These are phyloP conservation scores for Pyxicephalus adspersus DNA, from an alignment of 2,113 vertebrate species.

Conservation along the genomic window DNA sequence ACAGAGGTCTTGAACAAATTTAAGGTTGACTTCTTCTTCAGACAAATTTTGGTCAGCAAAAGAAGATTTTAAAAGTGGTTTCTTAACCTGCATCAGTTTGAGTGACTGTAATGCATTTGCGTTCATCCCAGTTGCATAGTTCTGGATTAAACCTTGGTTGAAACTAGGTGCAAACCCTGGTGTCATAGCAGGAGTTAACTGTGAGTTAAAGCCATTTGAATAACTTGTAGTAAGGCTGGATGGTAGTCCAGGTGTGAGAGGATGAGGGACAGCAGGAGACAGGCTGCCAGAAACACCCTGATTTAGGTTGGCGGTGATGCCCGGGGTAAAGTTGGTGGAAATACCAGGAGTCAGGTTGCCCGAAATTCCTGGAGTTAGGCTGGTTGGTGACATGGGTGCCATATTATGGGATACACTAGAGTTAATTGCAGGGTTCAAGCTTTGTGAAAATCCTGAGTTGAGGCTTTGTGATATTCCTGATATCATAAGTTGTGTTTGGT, in stretches of 20 bases:
- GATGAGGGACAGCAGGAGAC: constrained; percentile 13
- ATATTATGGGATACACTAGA: constrained; percentile 74
- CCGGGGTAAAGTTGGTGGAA: too few species aligned
- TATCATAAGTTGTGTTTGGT: constrained; percentile 96
- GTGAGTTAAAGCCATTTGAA: constrained; percentile 80
- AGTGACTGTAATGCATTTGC: constrained; percentile 79
- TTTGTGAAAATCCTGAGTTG: constrained; percentile 90
- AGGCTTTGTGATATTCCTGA: constrained; percentile 95
- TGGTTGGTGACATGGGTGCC: constrained; percentile 65
- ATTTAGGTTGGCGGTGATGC: not conserved
- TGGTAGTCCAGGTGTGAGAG: not conserved
- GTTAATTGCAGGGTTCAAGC: constrained; percentile 78
- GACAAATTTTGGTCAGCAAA: constrained; percentile 88
- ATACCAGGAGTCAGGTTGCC: constrained; percentile 3
- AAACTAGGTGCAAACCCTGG: constrained; percentile 76
- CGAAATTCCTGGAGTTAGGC: constrained; percentile 17
- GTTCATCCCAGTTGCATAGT: constrained; percentile 78
- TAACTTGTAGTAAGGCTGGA: constrained; percentile 74
- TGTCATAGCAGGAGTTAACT: constrained; percentile 74
- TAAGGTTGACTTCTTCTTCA: constrained; percentile 94
- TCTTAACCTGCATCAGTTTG: constrained; percentile 91
- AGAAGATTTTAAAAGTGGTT: constrained; percentile 87
- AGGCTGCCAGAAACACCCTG: constrained; percentile 22
- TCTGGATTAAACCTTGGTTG: constrained; percentile 76
- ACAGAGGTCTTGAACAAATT: constrained; percentile 92